Base-by-base conservation (phyloP, 2,113 vertebrate species). In the Melanocharis versteri region DNA sequence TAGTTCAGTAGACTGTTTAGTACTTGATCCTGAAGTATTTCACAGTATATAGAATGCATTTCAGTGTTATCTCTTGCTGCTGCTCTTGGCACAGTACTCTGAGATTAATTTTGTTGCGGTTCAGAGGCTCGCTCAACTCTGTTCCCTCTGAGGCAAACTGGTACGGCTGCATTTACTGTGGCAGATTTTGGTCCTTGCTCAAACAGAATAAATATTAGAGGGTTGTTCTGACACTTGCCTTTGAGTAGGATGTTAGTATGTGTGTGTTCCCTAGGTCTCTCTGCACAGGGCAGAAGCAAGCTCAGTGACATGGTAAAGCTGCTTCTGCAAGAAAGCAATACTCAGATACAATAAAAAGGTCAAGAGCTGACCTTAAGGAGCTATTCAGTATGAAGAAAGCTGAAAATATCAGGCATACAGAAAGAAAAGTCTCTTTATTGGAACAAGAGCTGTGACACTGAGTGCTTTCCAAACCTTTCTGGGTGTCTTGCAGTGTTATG, bases 221-320 rank as follows among this genome's bases (percentile, higher is more conserved):
- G 14, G 8, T 72, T 3, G 1, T 70, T 77, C 54, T 78, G 89
- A 50, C 56, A 37, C 50, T 85, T 68, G 37, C 62, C 33, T 89
- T 58, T 53, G 66, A 90, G 20, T 18, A 57, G 65, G 68, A 44
- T 2, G 1, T 54, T 33, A 40, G n/a, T n/a, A 18, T 22, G 7
- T 64, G 13, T 31, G 15, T 4, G 8, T 26, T 81, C 69, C 44
- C 16, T 39, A 24, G 37, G 21, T 73, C 23, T 64, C 35, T 81
- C 51, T 4, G 5, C 47, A 64, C 0, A 0, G 27, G 24, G 53
- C 28, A 76, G 66, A 72, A 51, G n/a, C 0, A 5, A 47, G 51
- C 24, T 82, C 27, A 6, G 30, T 82, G 45, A 62, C 6, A 13
- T 16, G 13, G 40, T 15, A 68, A 57, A 91, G 37, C 45, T 65